phyloP scores from a whole-genome alignment of 92 coral and sea anemone species.

The Micromussa lordhowensis region DNA sequence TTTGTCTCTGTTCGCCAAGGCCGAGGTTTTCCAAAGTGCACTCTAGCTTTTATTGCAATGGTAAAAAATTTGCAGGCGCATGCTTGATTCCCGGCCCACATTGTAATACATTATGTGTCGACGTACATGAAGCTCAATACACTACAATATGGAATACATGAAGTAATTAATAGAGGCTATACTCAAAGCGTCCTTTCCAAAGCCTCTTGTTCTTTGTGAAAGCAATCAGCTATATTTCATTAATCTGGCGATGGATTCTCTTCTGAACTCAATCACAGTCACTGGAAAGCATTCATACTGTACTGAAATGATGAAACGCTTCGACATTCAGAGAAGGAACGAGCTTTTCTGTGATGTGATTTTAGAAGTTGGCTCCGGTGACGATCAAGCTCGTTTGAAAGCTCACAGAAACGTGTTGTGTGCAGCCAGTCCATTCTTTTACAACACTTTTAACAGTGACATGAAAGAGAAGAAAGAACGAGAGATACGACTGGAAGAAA shows the following conservation, averaged over 20 bases:
- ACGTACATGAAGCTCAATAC: too few relatives aligned
- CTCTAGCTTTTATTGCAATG: too few relatives aligned
- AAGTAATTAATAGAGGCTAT: too few relatives aligned
- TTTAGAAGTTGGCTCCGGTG: not conserved
- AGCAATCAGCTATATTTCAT: not conserved
- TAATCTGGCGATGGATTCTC: not conserved
- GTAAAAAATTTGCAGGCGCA: too few relatives aligned
- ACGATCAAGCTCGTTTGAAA: not conserved
- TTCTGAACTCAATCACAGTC: not conserved
- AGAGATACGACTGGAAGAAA: not conserved
- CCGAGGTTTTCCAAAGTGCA: too few relatives aligned
- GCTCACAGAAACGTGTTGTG: slow-evolving; percentile 14
- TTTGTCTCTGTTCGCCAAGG: too few relatives aligned
- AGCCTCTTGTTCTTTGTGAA: not conserved
- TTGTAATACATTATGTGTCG: too few relatives aligned
- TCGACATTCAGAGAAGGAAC: not conserved
- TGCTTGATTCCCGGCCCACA: too few relatives aligned
- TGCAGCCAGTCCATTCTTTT: not conserved
- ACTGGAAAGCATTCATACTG: not conserved
- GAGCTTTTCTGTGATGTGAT: slow-evolving; percentile 13
- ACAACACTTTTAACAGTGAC: not conserved
- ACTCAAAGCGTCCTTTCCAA: too few relatives aligned
- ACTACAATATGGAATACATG: too few relatives aligned
- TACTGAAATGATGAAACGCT: not conserved
- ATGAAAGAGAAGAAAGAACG: slow-evolving; percentile 1